Percentiles rank a stretch among this genome's conserved stretches.
phyloP scores from a whole-genome alignment of 2,113 vertebrate genomes.

The Zosterops japonicus region DNA sequence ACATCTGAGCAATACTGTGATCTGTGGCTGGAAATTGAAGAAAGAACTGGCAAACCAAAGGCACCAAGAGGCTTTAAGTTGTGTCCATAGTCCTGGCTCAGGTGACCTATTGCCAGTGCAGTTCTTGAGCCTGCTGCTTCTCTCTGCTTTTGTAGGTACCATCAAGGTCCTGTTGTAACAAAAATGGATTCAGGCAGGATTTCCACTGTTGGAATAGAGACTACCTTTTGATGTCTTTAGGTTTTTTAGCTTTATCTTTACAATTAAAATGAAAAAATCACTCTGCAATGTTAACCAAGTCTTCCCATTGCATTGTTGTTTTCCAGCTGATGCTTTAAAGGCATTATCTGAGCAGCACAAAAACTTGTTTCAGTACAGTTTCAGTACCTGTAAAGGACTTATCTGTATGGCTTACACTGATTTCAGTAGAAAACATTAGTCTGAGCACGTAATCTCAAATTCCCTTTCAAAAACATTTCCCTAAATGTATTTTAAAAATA shows the following conservation, averaged over 20 bases:
- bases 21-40: neutral
- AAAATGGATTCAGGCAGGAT: neutral
- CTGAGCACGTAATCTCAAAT: neutral
- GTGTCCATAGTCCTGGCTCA: neutral
- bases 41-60: neutral
- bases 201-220: neutral
- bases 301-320: neutral
- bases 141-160: neutral
- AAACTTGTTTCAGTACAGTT: neutral
- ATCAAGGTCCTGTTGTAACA: neutral
- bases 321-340: neutral
- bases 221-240: neutral
- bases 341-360: neutral
- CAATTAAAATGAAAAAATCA: neutral
- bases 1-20: neutral
- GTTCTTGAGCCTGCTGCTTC: neutral
- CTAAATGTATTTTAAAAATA: neutral
- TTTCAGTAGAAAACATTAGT: neutral
- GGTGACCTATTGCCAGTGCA: neutral
- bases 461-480: neutral
- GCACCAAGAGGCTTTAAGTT: neutral
- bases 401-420: neutral
- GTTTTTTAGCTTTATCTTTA: neutral
- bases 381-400: neutral
- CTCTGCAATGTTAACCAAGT: neutral